Conservation (phyloP, 2,113 vertebrate species). For the Rhagologus leucostigma region DNA sequence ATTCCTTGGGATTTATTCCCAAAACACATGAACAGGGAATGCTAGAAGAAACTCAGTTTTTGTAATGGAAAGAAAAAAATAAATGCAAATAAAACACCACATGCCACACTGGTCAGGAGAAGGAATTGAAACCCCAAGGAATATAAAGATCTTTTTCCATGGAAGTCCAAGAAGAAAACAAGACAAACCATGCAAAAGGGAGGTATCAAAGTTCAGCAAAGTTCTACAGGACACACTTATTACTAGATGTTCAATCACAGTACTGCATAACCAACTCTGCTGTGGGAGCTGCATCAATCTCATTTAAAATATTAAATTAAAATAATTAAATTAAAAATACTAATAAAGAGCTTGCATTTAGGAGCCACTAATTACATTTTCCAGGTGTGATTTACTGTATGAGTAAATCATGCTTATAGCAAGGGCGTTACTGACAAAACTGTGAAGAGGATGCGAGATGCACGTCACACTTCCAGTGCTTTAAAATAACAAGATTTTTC, state of each 20-base stretch:
- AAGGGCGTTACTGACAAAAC: background rate
- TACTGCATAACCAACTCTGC: background rate
- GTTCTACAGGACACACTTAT: background rate
- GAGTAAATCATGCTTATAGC: background rate
- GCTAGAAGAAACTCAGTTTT: background rate
- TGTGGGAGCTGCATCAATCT: background rate
- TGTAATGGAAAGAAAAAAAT: background rate
- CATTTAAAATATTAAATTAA: background rate
- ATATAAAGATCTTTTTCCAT: background rate
- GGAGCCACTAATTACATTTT: background rate
- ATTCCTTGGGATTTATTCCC: background rate
- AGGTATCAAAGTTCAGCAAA: background rate
- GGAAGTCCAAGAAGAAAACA: background rate
- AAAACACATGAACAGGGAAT: background rate
- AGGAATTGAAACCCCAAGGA: background rate
- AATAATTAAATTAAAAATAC: background rate
- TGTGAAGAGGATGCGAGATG: background rate
- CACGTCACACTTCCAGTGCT: background rate
- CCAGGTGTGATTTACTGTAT: background rate
- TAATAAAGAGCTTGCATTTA: background rate
- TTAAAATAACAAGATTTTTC: background rate
- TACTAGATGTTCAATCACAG: background rate
- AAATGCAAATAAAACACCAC: background rate
- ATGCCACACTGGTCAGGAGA: background rate
- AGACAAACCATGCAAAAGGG: background rate